phyloP scores from a whole-genome alignment of 2,113 vertebrate genomes.

The Equus przewalskii region DNA sequence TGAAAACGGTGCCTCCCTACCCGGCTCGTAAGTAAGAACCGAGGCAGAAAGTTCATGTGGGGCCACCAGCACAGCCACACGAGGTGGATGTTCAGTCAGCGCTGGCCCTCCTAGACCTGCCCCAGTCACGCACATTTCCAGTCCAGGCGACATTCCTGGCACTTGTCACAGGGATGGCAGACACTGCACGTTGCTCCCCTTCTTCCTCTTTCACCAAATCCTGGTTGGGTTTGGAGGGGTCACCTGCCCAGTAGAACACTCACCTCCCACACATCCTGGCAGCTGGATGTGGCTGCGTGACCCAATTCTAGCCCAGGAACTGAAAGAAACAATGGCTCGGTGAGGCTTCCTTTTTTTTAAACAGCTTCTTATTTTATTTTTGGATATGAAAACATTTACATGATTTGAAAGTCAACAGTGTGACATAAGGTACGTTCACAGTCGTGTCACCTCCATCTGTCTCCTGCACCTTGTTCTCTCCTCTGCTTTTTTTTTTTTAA shows the following conservation, averaged over 20 bases:
- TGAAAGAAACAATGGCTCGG: neutral
- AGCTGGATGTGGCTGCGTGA: neutral
- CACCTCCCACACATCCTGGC: neutral
- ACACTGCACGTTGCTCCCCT: neutral
- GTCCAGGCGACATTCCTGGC: neutral
- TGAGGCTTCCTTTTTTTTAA: neutral
- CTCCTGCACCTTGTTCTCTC: neutral
- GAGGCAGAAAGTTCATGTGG: neutral
- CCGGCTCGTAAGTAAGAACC: neutral
- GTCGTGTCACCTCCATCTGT: neutral
- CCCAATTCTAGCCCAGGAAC: neutral
- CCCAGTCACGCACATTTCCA: accelerated
- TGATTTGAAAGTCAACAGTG: neutral
- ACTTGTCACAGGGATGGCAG: accelerated
- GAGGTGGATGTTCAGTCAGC: accelerated
- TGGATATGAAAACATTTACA: neutral
- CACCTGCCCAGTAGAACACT: neutral
- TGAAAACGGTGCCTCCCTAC: neutral
- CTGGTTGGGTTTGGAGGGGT: neutral
- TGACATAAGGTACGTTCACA: neutral
- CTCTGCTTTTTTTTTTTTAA: no score
- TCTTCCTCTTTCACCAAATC: neutral
- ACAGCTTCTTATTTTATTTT: neutral
- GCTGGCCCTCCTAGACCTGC: neutral
- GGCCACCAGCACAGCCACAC: neutral